A percentile compares a stretch with the other conserved stretches of the same genome.
phyloP scores from a whole-genome alignment of 2,113 vertebrate genomes.

The Pteronura brasiliensis region DNA sequence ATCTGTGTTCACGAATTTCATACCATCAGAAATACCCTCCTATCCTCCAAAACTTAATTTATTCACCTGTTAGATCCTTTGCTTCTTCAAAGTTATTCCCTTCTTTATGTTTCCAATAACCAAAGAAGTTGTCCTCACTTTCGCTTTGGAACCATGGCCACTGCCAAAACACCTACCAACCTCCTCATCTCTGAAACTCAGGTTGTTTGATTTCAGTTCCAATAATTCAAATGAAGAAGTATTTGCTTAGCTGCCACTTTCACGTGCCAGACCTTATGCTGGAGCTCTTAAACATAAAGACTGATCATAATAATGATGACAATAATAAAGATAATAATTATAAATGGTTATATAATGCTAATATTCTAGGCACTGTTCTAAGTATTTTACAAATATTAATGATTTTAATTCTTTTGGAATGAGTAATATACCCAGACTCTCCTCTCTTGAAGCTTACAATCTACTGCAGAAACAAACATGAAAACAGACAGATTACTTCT shows the following conservation, averaged over 20 bases:
- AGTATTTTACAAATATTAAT: not conserved
- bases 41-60: not conserved
- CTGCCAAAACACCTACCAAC: not conserved
- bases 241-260: not conserved
- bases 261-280: not conserved
- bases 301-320: not conserved
- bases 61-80: not conserved
- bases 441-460: not conserved
- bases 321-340: no score
- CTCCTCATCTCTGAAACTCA: not conserved
- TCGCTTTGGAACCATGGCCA: not conserved
- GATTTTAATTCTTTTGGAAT: constrained; percentile 1
- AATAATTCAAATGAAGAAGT: not conserved
- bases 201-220: not conserved
- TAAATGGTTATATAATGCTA: not conserved
- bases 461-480: not conserved
- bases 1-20: not conserved
- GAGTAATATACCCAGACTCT: not conserved
- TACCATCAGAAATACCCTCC: not conserved
- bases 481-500: not conserved
- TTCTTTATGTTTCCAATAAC: not conserved
- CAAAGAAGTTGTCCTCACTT: not conserved
- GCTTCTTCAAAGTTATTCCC: not conserved
- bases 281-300: not conserved
- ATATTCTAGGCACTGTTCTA: not conserved